Evolutionary conservation across 2,113 vertebrate genomes (phyloP).

Genomic region (Dipodomys spectabilis): DNA sequence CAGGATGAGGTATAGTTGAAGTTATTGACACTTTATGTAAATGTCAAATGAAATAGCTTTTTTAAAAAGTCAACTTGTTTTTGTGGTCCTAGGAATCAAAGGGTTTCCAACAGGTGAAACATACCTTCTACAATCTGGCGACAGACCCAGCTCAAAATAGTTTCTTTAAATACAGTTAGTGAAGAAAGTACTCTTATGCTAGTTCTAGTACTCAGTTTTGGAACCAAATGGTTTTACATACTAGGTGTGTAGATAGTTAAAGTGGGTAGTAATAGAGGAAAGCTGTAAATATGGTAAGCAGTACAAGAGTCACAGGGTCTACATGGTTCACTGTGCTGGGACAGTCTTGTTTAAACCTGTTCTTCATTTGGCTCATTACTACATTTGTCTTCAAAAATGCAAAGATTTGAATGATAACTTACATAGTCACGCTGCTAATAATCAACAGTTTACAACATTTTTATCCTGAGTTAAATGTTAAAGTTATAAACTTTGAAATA

Average conservation of each 20-base stretch:
- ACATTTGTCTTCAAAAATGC: too few relatives aligned
- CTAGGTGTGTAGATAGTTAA: not conserved
- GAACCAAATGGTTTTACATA: slow-evolving; percentile 17
- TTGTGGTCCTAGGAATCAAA: not conserved
- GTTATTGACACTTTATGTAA: slow-evolving; percentile 64
- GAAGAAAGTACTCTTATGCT: not conserved
- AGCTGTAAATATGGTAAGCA: not conserved
- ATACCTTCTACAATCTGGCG: not conserved
- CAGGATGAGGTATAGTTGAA: slow-evolving; percentile 94
- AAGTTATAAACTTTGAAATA: slow-evolving; percentile 5
- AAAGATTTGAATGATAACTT: too few relatives aligned
- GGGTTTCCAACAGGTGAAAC: not conserved
- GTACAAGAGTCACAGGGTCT: not conserved
- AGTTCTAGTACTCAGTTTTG: not conserved
- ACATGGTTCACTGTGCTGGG: not conserved
- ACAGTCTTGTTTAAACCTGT: not conserved
- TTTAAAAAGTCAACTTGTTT: not conserved
- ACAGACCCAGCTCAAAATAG: not conserved
- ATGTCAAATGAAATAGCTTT: slow-evolving; percentile 44
- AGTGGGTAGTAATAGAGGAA: not conserved
- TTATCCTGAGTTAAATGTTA: slow-evolving; percentile 28
- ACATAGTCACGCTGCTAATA: too few relatives aligned
- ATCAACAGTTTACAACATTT: not conserved
- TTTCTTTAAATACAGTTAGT: not conserved
- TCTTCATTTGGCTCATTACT: not conserved